Evolutionary conservation across 2,888 invertebrate genomes (phyloP).

Genomic region (Melanotus villosus): DNA sequence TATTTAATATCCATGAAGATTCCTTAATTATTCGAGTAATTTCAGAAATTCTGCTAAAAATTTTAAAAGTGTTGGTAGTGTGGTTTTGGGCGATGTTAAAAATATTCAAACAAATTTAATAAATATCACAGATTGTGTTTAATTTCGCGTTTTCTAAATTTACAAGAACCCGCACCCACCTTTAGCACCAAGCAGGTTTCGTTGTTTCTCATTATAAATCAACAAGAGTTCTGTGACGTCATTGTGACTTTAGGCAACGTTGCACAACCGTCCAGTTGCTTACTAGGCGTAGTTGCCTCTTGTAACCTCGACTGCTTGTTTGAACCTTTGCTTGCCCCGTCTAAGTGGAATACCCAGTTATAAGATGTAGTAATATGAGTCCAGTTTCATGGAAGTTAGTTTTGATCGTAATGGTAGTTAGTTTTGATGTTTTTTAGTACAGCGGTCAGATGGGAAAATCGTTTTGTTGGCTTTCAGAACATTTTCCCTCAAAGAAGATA

Average conservation of each 20-base stretch:
- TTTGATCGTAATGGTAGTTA: slow-evolving; percentile 37
- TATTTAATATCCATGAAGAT: no score
- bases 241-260: slow-evolving; percentile 61
- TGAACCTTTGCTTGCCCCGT: slow-evolving; percentile 54
- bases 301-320: slow-evolving; percentile 39
- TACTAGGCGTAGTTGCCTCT: slow-evolving; percentile 45
- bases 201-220: slow-evolving; percentile 68
- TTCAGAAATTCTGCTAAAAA: no score
- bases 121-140: no score
- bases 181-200: slow-evolving; percentile 59
- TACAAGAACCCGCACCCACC: slow-evolving; percentile 32
- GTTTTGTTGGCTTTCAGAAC: slow-evolving; percentile 8
- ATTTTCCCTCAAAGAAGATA: background rate
- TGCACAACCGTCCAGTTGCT: slow-evolving; percentile 57
- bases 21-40: no score
- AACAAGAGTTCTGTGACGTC: slow-evolving; percentile 67
- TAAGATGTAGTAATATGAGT: slow-evolving; percentile 65
- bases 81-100: no score
- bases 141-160: no score
- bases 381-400: slow-evolving; percentile 62
- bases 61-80: no score
- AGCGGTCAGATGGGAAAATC: slow-evolving; percentile 1
- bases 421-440: slow-evolving; percentile 32
- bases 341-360: slow-evolving; percentile 64
- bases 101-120: no score